phyloP scores from a whole-genome alignment of 2,797 vertebrate genomes.

The Microhierax caerulescens region DNA sequence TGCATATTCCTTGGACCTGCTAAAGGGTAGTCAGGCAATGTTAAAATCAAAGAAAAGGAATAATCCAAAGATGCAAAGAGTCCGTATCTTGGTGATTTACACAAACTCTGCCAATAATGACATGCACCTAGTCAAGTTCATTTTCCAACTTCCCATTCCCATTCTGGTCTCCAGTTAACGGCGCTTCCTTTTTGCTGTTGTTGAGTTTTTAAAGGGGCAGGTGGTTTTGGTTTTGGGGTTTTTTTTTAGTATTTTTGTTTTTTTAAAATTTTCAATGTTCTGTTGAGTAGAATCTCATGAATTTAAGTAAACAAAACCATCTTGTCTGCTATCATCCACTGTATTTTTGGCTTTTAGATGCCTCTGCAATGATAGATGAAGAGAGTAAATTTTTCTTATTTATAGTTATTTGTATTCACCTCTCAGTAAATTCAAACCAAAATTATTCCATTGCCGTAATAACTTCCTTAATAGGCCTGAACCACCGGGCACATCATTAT shows the following conservation, averaged over 20 bases:
- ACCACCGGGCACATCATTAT: background rate
- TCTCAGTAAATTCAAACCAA: background rate
- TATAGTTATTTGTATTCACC: background rate
- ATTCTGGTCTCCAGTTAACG: background rate
- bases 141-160: background rate
- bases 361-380: background rate
- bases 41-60: background rate
- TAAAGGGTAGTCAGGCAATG: background rate
- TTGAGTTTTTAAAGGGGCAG: too few relatives aligned
- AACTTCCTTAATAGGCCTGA: background rate
- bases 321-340: background rate
- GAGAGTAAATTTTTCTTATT: background rate
- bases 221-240: too few relatives aligned
- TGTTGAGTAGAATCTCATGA: background rate
- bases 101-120: background rate
- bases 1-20: background rate
- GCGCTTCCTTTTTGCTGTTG: too few relatives aligned
- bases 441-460: background rate
- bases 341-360: background rate
- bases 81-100: background rate
- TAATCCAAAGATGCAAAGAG: background rate
- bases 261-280: background rate
- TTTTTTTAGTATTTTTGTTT: too few relatives aligned
- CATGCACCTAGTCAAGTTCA: background rate
- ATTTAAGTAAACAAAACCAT: background rate